These are phyloP conservation scores for Tylochromis polylepis DNA, from an alignment of 2,113 vertebrate species.

Conservation along the genomic window DNA sequence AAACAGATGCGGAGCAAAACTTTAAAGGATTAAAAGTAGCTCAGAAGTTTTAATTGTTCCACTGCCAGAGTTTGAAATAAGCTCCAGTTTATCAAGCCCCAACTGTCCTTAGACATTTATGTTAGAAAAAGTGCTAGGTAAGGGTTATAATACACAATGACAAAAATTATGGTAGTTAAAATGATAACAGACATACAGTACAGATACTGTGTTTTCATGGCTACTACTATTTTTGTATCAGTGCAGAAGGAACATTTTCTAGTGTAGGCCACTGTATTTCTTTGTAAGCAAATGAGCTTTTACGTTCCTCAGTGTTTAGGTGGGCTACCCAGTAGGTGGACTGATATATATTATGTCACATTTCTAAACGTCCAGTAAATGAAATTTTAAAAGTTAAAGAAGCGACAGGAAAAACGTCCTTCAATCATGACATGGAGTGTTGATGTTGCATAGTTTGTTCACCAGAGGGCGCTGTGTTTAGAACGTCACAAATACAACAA, in stretches of 20 bases:
- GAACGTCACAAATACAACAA: too few relatives aligned
- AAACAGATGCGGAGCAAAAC: neutral
- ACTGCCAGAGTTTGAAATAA: neutral
- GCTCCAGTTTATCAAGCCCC: neutral
- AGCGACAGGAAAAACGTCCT: too few relatives aligned
- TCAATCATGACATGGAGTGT: too few relatives aligned
- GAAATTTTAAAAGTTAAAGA: too few relatives aligned
- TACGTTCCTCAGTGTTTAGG: neutral
- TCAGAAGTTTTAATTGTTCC: neutral
- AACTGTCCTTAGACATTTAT: neutral
- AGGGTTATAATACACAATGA: neutral
- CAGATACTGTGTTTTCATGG: neutral
- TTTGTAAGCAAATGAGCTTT: neutral
- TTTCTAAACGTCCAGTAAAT: too few relatives aligned
- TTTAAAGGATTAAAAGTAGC: neutral
- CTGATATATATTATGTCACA: too few relatives aligned
- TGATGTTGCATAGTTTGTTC: too few relatives aligned
- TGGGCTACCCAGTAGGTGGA: neutral
- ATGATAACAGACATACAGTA: neutral
- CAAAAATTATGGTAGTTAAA: neutral
- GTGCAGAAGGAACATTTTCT: neutral
- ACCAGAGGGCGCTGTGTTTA: too few relatives aligned
- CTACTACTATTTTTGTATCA: neutral
- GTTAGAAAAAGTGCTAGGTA: neutral
- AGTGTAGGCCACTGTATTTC: neutral